These are phyloP conservation scores for Phyllotreta striolata DNA, from an alignment of 2,888 invertebrate genomes.

Conservation along the genomic window DNA sequence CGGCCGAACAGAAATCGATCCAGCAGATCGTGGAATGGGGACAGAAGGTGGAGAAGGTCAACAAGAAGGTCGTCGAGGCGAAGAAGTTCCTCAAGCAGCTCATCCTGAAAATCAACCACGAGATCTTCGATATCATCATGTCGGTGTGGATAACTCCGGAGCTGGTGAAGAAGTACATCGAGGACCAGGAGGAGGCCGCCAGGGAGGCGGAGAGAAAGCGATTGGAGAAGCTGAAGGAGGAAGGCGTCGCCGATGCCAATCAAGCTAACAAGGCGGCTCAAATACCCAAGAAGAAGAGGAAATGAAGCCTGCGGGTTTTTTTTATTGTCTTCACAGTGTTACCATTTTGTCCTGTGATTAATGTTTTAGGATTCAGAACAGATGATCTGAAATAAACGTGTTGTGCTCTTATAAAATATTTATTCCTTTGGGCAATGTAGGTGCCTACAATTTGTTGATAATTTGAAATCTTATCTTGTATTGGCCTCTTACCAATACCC, in stretches of 20 bases:
- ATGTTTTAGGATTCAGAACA: too few relatives aligned
- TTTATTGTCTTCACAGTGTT: too few relatives aligned
- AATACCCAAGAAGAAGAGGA: slow-evolving; percentile 5
- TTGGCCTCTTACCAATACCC: too few relatives aligned
- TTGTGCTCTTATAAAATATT: too few relatives aligned
- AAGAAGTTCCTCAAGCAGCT: slow-evolving; percentile 11
- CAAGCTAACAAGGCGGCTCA: background rate
- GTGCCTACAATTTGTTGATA: too few relatives aligned
- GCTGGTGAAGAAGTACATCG: background rate
- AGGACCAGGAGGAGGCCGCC: background rate
- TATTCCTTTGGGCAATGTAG: too few relatives aligned
- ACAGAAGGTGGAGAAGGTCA: slow-evolving; percentile 2
- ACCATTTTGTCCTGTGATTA: too few relatives aligned
- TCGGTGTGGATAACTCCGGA: background rate
- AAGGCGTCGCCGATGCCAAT: background rate
- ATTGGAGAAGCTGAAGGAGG: background rate
- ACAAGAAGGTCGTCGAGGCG: slow-evolving; percentile 3
- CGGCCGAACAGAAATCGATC: background rate
- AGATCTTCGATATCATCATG: background rate
- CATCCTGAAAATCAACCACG: slow-evolving; percentile 5
- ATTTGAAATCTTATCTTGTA: too few relatives aligned
- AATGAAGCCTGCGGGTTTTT: too few relatives aligned
- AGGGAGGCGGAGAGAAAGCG: background rate
- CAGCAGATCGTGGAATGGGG: background rate
- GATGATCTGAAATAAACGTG: too few relatives aligned